Evolutionary conservation across 1,140 invertebrate genomes (phyloP).

Genomic region (Scaptomyza hsui): DNA sequence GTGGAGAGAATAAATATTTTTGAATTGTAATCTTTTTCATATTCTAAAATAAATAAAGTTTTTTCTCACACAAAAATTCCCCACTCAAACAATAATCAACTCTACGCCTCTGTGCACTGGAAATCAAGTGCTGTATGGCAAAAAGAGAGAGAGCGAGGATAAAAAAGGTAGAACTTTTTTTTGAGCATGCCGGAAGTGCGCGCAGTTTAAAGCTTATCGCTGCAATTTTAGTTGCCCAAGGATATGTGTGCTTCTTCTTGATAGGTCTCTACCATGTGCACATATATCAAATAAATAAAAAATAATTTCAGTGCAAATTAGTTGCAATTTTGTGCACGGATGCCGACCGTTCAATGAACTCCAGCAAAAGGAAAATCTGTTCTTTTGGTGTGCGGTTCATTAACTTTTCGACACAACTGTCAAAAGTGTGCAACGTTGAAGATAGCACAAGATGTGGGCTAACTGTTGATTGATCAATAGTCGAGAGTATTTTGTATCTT

Average conservation of each 20-base stretch:
- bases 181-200: constrained; percentile 64
- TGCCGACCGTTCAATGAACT: constrained; percentile 68
- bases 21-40: too few relatives aligned
- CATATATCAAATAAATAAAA: constrained; percentile 57
- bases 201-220: constrained; percentile 82
- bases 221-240: constrained; percentile 71
- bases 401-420: constrained; percentile 66
- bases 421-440: constrained; percentile 65
- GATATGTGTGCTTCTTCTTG: constrained; percentile 51
- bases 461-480: constrained; percentile 73
- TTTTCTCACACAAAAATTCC: not conserved
- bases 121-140: constrained; percentile 7
- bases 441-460: constrained; percentile 59
- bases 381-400: constrained; percentile 44
- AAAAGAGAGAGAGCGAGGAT: constrained; percentile 5
- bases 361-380: not conserved
- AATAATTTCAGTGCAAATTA: constrained; percentile 73
- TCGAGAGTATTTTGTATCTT: constrained; percentile 50
- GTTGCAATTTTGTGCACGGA: constrained; percentile 74
- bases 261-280: not conserved
- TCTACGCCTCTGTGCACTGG: not conserved
- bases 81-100: not conserved
- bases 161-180: constrained; percentile 13
- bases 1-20: too few relatives aligned
- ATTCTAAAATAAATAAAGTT: not conserved